Percentiles rank a stretch among this genome's conserved stretches.
phyloP scores from a whole-genome alignment of 2,888 invertebrate species.

The Loripinus fragilis region DNA sequence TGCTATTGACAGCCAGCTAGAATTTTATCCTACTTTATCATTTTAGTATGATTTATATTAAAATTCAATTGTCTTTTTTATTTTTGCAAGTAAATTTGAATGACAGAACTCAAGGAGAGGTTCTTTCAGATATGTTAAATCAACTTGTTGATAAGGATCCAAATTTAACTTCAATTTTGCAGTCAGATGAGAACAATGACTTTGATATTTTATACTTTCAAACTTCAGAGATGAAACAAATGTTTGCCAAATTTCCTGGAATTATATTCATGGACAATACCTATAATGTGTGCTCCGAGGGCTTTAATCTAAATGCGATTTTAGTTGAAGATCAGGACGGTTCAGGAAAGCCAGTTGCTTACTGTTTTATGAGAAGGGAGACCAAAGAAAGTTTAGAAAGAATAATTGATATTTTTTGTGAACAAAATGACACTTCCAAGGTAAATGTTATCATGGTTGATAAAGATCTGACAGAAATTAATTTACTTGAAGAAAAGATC shows the following conservation, averaged over 20 bases:
- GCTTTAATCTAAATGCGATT: not conserved
- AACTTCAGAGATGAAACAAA: not conserved
- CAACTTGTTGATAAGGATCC: not conserved
- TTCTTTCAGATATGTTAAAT: not conserved
- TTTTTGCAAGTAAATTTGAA: too few relatives aligned
- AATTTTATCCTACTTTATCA: too few relatives aligned
- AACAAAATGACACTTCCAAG: not conserved
- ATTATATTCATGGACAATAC: slow-evolving; percentile 8
- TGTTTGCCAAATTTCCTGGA: not conserved
- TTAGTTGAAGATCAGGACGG: not conserved
- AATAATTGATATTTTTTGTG: not conserved
- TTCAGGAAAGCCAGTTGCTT: not conserved
- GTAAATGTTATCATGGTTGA: not conserved
- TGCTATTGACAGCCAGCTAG: too few relatives aligned
- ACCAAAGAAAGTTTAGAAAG: slow-evolving; percentile 1
- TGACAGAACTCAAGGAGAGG: not conserved
- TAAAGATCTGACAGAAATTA: slow-evolving; percentile 1
- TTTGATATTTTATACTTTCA: not conserved
- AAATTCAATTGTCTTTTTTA: too few relatives aligned
- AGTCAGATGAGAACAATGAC: not conserved
- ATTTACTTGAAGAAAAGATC: not conserved
- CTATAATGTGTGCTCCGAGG: not conserved
- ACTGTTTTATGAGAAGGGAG: not conserved
- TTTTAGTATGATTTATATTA: too few relatives aligned
- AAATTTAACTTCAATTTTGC: not conserved